These are phyloP conservation scores for Arizona elegans DNA, from an alignment of 2,113 vertebrate species.

Conservation along the genomic window DNA sequence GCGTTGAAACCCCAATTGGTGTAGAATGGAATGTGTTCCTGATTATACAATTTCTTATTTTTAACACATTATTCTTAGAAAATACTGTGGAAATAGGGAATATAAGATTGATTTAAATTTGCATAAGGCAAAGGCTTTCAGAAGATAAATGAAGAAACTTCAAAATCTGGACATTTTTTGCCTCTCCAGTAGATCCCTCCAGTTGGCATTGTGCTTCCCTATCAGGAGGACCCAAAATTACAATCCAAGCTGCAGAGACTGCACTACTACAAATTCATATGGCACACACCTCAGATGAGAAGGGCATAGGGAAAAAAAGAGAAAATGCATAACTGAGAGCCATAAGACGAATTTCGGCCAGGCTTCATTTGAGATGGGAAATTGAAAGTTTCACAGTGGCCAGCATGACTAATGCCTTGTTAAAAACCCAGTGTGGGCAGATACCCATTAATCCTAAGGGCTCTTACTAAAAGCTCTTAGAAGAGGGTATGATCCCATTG, in stretches of 20 bases:
- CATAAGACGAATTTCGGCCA: neutral
- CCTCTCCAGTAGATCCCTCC: neutral
- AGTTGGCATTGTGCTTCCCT: neutral
- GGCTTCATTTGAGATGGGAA: neutral
- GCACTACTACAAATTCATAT: neutral
- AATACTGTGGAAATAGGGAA: neutral
- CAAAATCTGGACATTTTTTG: neutral
- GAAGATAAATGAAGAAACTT: neutral
- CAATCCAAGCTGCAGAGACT: neutral
- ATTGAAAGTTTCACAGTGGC: neutral
- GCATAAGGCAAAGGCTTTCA: neutral
- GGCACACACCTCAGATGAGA: neutral
- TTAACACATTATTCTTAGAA: neutral
- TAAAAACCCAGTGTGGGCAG: neutral
- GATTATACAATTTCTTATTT: neutral
- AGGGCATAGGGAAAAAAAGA: neutral
- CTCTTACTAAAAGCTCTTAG: neutral
- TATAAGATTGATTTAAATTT: neutral
- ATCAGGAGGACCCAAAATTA: neutral
- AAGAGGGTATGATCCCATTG: neutral
- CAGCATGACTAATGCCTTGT: neutral
- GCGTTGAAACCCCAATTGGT: neutral
- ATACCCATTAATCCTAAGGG: neutral
- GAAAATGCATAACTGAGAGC: neutral
- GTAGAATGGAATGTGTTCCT: neutral